Evolutionary conservation across 1,140 invertebrate genomes (phyloP).

Genomic region (Papilio aristodemus): DNA sequence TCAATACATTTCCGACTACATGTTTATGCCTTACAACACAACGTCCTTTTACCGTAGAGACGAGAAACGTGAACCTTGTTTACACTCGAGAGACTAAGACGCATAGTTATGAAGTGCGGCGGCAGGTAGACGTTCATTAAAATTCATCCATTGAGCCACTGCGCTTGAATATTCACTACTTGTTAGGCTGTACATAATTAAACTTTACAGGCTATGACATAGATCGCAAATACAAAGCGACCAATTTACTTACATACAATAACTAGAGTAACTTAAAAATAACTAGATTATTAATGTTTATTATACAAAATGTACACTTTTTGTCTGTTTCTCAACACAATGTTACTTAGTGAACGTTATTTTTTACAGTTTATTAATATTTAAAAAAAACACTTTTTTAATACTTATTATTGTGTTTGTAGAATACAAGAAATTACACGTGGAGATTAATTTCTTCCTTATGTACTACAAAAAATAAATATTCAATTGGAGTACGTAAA

Average conservation of each 20-base stretch:
- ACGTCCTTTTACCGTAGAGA: not conserved
- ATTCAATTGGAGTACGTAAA: not conserved
- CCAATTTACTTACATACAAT: not conserved
- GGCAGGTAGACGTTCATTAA: not conserved
- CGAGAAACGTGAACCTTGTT: not conserved
- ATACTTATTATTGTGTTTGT: too few species aligned
- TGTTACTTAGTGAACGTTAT: too few species aligned
- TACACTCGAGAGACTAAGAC: not conserved
- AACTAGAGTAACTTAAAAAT: too few species aligned
- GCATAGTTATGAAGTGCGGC: not conserved
- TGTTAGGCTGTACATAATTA: constrained; percentile 14
- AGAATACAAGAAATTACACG: not conserved
- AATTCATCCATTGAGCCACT: constrained; percentile 11
- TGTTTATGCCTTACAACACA: too few species aligned
- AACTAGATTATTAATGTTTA: too few species aligned
- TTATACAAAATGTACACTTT: too few species aligned
- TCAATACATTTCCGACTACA: too few species aligned
- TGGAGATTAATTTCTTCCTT: not conserved
- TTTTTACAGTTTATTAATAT: too few species aligned
- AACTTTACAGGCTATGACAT: constrained; percentile 2
- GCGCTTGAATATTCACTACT: constrained; percentile 16
- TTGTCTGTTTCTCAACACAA: too few species aligned
- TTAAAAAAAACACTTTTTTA: too few species aligned
- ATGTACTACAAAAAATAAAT: not conserved
- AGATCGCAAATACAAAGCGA: not conserved